Evolutionary conservation across 2,113 vertebrate genomes (phyloP), one percentile per base, ranked within the genome.

Genomic region (Eleginops maclovinus): DNA sequence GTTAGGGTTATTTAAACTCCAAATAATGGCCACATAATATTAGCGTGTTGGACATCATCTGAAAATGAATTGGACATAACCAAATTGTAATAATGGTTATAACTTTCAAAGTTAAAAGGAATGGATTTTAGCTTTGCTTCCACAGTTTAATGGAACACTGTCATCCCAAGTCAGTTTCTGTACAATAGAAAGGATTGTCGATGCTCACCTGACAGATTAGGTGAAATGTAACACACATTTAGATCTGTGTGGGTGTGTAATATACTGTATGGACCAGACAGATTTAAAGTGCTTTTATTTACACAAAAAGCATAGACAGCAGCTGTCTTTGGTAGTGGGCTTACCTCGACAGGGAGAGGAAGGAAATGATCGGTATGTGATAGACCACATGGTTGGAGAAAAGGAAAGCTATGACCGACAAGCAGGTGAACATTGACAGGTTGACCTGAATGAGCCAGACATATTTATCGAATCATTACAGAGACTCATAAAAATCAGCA

Each of bases 1-100:
- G 80, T 82, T 85, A 82, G 21, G 21, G 43, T 87, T 70, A 88
- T 86, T 88, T 88, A 74, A 73, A 76, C 75, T 63, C 14, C 36
- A 62, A 47, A 77, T 76, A 84, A 77, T 71, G 46, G 62, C 17
- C 3, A 53, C 72, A 77, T 56, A 67, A 75, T 75, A 69, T 81
- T 54, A 75, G 24, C 11, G 17, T 70, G n/a, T 53, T 11, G 55
- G 56, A 15, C 77, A 84, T 76, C 77, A 62, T 53, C 74, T 59
- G 60, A 60, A 76, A 81, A 59, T 69, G 56, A 54, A 59, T 71
- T 67, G 40, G 28, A 75, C 79, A 73, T 24, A 81, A 70, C 44
- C 56, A 62, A 56, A 71, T 47, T 66, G 54, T 44, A 58, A 15
- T 54, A 56, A 66, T 78, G 64, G 70, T 70, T 55, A 69, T 14